Conservation (phyloP, 2,113 vertebrate species). For the Trogon melanurus region DNA sequence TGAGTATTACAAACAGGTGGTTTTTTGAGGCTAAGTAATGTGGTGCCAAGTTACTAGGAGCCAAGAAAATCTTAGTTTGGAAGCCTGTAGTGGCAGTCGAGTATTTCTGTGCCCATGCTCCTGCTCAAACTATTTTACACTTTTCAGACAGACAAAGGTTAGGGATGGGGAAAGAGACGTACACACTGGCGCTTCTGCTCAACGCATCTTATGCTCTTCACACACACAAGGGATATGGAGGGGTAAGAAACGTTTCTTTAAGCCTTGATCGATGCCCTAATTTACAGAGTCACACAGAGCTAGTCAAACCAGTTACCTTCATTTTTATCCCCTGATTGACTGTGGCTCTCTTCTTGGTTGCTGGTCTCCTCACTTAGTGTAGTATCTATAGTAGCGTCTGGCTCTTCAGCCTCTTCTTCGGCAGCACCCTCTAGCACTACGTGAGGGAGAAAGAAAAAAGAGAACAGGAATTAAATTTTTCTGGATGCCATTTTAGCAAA, state of each 20-base stretch:
- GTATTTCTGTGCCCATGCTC: neutral
- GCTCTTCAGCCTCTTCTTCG: slow-evolving; percentile 57
- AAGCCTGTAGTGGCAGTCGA: neutral
- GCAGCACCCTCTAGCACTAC: slow-evolving; percentile 61
- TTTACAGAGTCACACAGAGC: neutral
- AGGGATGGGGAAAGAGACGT: neutral
- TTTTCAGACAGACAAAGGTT: neutral
- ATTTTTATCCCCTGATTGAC: slow-evolving; percentile 69
- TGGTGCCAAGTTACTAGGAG: slow-evolving; percentile 42
- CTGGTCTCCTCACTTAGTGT: slow-evolving; percentile 35
- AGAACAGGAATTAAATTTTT: neutral
- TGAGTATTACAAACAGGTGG: slow-evolving; percentile 60
- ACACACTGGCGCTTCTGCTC: neutral
- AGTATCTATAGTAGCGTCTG: slow-evolving; percentile 18
- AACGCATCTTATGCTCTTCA: neutral
- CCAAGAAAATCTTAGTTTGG: slow-evolving; percentile 50
- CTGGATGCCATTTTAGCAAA: neutral
- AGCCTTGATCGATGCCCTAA: neutral
- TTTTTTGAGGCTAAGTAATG: slow-evolving; percentile 42
- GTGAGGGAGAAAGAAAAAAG: neutral
- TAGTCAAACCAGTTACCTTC: slow-evolving; percentile 74
- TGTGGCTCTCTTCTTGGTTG: slow-evolving; percentile 16
- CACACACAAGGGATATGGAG: neutral
- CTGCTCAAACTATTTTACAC: neutral
- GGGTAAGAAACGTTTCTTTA: neutral